Evolutionary conservation across 1,140 invertebrate species (phyloP), one percentile per base, ranked within the genome.

Genomic region (Psilanteris sp.): DNA sequence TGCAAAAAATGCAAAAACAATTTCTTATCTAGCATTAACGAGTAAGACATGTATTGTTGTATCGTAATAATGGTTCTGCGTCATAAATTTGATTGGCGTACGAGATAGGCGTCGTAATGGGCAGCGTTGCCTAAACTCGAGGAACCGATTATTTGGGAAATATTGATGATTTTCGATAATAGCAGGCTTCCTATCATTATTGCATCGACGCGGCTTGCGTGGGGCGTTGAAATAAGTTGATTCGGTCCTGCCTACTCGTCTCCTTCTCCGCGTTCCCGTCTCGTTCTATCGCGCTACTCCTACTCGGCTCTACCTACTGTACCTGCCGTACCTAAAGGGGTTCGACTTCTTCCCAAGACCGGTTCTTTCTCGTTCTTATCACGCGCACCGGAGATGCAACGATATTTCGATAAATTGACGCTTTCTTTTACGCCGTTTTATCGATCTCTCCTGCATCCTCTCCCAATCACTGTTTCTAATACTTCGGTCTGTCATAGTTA

Each of bases 91-190:
- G 54, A 72, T 72, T 57, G 52, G 44, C 48, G 41, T 26, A 55
- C 14, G 46, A 72, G 61, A 67, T 77, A 66, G 39, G 55, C 16
- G 34, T 67, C 48, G 52, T 71, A 61, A 77, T 72, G 57, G 46
- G 48, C 46, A 52, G 18, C 41, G 67, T 66, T 66, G 44, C 48
- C 61, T 57, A 62, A 62, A 77, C 46, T 68, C 27, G 13, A 24
- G 55, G 55, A 57, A 62, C 55, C 55, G 55, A 64, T 75, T 68
- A 68, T 75, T 75, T 75, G 15, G 50, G 52, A 76, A 70, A 70
- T 70, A 76, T 76, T 61, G 59, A 64, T 66, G 73, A 70, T 76
- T 66, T 76, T 76, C 59, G 73, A 70, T 76, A 70, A 70, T 77
- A 77, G 73, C 59, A 46, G 61, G 31, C 54, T 77, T 46, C 66